Conservation (phyloP, 2,113 vertebrate species). For the Petaurus breviceps region DNA sequence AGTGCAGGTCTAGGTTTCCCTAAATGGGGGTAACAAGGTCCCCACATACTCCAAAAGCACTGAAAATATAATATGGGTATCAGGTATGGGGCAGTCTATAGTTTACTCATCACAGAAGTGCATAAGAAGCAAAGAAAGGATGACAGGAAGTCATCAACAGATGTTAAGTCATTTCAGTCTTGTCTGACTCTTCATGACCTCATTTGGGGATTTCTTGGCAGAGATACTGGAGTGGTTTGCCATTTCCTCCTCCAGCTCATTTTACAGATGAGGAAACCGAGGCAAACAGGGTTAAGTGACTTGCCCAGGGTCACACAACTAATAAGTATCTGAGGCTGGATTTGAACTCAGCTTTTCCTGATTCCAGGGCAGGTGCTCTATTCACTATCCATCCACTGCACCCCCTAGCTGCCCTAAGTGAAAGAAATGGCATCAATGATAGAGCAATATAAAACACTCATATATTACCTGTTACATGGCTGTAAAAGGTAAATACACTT, state of each 20-base stretch:
- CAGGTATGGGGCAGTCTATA: background rate
- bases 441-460: background rate
- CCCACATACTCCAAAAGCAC: background rate
- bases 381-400: no score
- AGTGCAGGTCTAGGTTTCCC: background rate
- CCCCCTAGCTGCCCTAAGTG: no score
- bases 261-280: background rate
- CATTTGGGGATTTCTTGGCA: no score
- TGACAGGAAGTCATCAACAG: background rate
- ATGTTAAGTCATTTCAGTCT: no score
- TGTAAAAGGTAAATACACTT: background rate
- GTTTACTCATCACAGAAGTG: background rate
- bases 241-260: no score
- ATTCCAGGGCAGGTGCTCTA: no score
- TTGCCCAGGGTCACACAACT: background rate
- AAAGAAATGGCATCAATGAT: no score
- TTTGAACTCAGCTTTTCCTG: background rate
- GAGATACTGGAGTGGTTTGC: no score
- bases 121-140: background rate
- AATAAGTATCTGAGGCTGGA: background rate
- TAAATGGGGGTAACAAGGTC: background rate
- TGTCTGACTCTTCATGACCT: no score
- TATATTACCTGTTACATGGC: background rate
- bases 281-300: background rate
- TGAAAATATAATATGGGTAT: background rate